These are phyloP conservation scores for Syrphus vitripennis DNA, from an alignment of 2,888 invertebrate genomes.

Conservation along the genomic window DNA sequence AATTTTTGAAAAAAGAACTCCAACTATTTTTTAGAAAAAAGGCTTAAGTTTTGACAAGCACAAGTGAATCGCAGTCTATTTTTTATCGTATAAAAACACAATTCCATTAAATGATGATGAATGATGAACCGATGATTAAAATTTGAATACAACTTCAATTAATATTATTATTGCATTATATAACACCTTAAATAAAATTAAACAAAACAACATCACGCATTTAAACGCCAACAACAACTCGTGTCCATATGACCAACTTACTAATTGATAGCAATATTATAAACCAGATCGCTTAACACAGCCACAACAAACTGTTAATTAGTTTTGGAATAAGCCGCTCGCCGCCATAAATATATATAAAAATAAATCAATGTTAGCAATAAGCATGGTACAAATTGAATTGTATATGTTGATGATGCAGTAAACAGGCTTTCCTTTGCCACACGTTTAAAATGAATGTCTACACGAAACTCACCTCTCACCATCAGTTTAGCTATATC, in stretches of 20 bases:
- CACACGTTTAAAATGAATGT: constrained; percentile 8
- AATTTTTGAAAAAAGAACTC: too few relatives aligned
- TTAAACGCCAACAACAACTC: neutral
- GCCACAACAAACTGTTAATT: constrained; percentile 24
- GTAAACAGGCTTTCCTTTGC: constrained; percentile 4
- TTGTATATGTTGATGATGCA: neutral
- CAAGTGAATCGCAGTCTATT: too few relatives aligned
- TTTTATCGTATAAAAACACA: too few relatives aligned
- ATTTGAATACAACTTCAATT: too few relatives aligned
- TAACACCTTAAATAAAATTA: neutral
- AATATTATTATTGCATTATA: too few relatives aligned
- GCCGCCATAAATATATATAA: constrained; percentile 16
- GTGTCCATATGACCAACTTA: neutral
- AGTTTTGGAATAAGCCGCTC: constrained; percentile 22
- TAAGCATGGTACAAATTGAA: constrained; percentile 18
- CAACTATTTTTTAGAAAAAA: too few relatives aligned
- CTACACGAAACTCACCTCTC: neutral
- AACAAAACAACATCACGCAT: neutral
- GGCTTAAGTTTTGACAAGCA: too few relatives aligned
- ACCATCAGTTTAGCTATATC: neutral
- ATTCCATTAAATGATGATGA: too few relatives aligned
- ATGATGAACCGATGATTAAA: too few relatives aligned
- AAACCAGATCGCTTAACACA: constrained; percentile 18
- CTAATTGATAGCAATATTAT: constrained; percentile 14
- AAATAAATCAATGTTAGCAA: constrained; percentile 18